Evolutionary conservation across 2,113 vertebrate species (phyloP).

Genomic region (Thunnus maccoyii): DNA sequence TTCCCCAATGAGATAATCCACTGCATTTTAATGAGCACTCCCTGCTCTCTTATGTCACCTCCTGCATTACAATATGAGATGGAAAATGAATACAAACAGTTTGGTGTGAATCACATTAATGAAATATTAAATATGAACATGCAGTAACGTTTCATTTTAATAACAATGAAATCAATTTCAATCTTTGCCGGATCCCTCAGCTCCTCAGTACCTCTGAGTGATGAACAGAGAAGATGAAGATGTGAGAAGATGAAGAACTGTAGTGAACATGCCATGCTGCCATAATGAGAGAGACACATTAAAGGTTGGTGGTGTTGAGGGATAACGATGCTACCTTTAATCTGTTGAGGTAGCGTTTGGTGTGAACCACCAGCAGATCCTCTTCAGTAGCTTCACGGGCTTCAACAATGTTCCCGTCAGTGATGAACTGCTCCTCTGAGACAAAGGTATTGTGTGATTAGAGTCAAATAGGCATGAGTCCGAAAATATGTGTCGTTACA

Average conservation of each 20-base stretch:
- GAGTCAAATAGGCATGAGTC: not conserved
- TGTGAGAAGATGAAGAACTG: not conserved
- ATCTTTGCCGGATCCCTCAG: not conserved
- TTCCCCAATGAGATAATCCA: conserved; percentile 40
- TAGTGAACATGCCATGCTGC: not conserved
- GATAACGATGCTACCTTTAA: conserved; percentile 89
- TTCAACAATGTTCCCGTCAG: conserved; percentile 89
- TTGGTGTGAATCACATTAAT: not conserved
- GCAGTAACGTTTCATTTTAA: not conserved
- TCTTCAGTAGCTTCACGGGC: conserved; percentile 94
- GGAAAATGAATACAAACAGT: not conserved
- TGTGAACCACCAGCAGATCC: conserved; percentile 94
- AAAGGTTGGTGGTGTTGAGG: not conserved
- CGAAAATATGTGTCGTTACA: too few species aligned
- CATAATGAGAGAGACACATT: not conserved
- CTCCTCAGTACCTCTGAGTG: not conserved
- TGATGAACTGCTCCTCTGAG: conserved; percentile 92
- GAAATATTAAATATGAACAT: not conserved
- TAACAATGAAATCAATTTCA: not conserved
- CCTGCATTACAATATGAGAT: not conserved
- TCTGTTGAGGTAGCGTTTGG: conserved; percentile 92
- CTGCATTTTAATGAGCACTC: conserved; percentile 28
- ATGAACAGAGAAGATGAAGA: not conserved
- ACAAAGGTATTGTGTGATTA: conserved; percentile 27
- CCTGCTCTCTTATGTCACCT: not conserved